phyloP scores from a whole-genome alignment of 2,797 vertebrate genomes.

The Falco columbarius region DNA sequence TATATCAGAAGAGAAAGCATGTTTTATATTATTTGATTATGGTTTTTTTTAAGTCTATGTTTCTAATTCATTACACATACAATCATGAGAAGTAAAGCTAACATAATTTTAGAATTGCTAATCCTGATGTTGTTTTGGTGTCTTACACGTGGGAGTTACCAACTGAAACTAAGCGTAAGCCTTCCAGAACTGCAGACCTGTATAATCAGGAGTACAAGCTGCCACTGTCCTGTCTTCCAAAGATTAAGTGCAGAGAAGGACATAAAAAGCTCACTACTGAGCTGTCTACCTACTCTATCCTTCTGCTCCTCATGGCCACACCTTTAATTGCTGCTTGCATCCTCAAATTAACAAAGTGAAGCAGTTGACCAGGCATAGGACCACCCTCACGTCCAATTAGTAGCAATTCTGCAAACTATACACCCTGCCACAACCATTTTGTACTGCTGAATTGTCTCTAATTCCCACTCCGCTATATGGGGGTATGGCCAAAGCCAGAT shows the following conservation, averaged over 20 bases:
- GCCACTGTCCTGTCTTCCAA: not conserved
- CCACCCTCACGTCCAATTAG: not conserved
- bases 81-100: not conserved
- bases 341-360: not conserved
- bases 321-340: not conserved
- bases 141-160: rapidly evolving
- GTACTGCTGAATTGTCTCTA: not conserved
- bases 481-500: not conserved
- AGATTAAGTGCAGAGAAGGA: not conserved
- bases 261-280: not conserved
- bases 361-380: not conserved
- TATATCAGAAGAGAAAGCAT: not conserved
- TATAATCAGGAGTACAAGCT: not conserved
- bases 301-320: not conserved
- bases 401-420: not conserved
- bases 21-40: not conserved
- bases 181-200: not conserved
- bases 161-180: not conserved
- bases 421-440: not conserved
- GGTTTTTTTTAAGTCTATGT: not conserved
- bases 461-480: not conserved
- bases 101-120: not conserved
- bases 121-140: not conserved
- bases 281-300: not conserved
- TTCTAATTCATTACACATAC: not conserved